Conservation (phyloP, 2,113 vertebrate species). For the Glareola pratincola region DNA sequence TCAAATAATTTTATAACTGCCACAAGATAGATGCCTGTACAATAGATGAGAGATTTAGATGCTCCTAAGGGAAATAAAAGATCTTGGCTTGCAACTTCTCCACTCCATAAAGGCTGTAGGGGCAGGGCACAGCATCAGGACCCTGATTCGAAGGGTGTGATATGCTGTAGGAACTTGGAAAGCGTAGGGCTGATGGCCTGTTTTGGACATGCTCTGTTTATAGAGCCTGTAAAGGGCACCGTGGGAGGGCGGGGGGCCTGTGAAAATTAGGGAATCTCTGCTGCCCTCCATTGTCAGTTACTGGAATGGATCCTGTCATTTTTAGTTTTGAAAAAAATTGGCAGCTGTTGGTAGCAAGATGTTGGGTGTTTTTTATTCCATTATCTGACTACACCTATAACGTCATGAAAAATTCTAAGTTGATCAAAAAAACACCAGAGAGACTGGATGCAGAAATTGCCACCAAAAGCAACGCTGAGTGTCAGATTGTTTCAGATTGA, state of each 20-base stretch:
- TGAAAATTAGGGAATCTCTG: neutral
- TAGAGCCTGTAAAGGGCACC: no score
- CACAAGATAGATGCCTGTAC: neutral
- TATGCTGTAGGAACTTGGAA: no score
- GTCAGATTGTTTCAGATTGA: neutral
- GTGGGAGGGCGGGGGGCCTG: no score
- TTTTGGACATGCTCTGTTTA: neutral
- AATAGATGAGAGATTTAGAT: neutral
- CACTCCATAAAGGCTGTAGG: neutral
- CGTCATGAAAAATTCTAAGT: neutral
- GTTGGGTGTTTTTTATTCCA: neutral
- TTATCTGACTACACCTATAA: neutral
- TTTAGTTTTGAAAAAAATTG: neutral
- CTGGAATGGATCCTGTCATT: neutral
- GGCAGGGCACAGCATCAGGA: neutral
- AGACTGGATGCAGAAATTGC: neutral
- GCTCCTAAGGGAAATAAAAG: neutral
- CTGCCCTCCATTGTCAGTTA: neutral
- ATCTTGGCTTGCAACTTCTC: neutral
- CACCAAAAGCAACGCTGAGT: neutral
- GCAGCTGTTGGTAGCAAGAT: neutral
- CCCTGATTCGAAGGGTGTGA: accelerated
- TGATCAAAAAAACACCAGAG: neutral
- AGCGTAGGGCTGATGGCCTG: accelerated
- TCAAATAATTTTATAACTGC: neutral